A percentile compares a stretch with the other conserved stretches of the same genome.
Conservation (phyloP, 2,113 vertebrate genomes). For the Osmerus mordax region DNA sequence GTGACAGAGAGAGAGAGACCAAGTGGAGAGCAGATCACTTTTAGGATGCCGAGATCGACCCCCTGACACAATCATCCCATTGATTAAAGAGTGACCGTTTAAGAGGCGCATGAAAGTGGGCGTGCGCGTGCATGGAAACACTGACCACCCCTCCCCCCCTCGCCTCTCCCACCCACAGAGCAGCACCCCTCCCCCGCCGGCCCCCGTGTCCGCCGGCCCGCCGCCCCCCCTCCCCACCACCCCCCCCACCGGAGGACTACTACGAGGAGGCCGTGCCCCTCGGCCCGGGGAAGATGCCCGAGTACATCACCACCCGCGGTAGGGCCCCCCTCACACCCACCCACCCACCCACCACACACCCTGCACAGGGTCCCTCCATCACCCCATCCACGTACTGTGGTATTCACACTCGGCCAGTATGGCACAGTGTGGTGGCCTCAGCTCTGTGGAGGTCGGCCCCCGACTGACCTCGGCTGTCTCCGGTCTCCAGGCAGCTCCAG, state of each 20-base stretch:
- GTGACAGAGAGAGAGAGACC: neutral
- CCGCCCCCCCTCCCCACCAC: constrained; percentile 91
- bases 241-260: constrained; percentile 91
- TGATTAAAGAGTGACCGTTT: too few species aligned
- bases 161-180: constrained; percentile 29
- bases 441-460: constrained; percentile 7
- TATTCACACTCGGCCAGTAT: too few species aligned
- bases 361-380: neutral
- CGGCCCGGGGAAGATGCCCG: constrained; percentile 83
- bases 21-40: too few species aligned
- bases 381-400: neutral
- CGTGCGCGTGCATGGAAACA: too few species aligned
- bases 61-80: too few species aligned
- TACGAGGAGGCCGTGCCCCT: constrained; percentile 96
- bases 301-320: constrained; percentile 94
- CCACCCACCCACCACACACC: too few species aligned
- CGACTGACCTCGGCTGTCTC: neutral
- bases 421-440: too few species aligned
- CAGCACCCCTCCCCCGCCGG: constrained; percentile 30
- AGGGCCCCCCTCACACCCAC: constrained; percentile 53
- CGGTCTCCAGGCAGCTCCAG: constrained; percentile 82
- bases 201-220: constrained; percentile 59
- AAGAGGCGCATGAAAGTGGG: too few species aligned
- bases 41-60: too few species aligned
- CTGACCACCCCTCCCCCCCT: too few species aligned